Conservation (phyloP, 2,888 invertebrate species). For the Phragmatobia fuliginosa region DNA sequence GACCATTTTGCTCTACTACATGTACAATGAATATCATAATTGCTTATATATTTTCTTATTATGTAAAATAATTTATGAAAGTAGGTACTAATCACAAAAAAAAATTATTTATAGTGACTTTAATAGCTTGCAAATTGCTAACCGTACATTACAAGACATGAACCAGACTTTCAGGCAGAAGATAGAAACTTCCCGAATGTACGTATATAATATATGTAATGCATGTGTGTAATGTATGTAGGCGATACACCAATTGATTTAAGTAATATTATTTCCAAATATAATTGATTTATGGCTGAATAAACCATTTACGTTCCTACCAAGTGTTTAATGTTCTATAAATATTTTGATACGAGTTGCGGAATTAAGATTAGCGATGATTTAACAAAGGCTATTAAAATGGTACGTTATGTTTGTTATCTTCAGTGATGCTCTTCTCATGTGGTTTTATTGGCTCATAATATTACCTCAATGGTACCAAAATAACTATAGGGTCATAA, state of each 20-base stretch:
- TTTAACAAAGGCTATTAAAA: constrained; percentile 6
- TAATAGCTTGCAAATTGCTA: background rate
- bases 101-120: background rate
- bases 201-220: too few species aligned
- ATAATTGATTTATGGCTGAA: constrained; percentile 12
- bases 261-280: constrained; percentile 6
- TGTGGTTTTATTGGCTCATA: constrained; percentile 4
- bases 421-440: background rate
- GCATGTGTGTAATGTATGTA: too few species aligned
- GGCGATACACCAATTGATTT: background rate
- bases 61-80: background rate
- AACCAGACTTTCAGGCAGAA: background rate
- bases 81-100: background rate
- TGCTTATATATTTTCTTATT: background rate
- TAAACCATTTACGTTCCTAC: constrained; percentile 7
- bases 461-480: constrained; percentile 3
- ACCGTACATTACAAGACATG: background rate
- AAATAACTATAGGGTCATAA: constrained; percentile 2
- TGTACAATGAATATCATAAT: background rate
- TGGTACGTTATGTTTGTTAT: constrained; percentile 6
- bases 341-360: constrained; percentile 15
- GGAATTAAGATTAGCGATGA: constrained; percentile 9
- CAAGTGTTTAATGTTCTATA: constrained; percentile 13
- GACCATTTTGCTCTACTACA: background rate
- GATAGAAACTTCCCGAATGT: constrained; percentile 19